Base-by-base conservation (phyloP, 2,888 invertebrate genomes). In the Rhamphomyia laevipes region DNA sequence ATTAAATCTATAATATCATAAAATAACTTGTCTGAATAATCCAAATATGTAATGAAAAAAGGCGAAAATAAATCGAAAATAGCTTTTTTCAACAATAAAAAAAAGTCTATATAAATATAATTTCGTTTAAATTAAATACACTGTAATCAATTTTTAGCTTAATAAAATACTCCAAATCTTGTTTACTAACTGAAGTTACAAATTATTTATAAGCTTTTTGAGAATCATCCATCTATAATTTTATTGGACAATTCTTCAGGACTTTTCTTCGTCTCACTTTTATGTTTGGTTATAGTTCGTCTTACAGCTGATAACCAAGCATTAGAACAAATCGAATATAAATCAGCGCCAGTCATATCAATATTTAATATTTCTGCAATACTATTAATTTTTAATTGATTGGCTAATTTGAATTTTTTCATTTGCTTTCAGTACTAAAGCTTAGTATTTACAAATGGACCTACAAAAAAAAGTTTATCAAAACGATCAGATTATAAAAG, bases 401-500 rank as follows among this genome's bases (percentile, higher is more conserved):
- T 66, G 0, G 72, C 73, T 35, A 94, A 63, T 10, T 74, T 74
- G 62, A 89, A 86, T 55, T 81, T 84, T 61, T 82, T 76, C 0
- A 87, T 87, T 21, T 94, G 97, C 94, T 53, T 78, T 74, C 5
- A 97, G 70, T 13, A 97, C 90, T 23, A 84, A 80, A 1, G 84
- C 72, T 68, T 93, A 89, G 38, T 62, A 45, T 87, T 87, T 13
- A 77, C 74, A 61, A 88, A 89, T 0, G 94, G 85, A 0, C 94
- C 93, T n/a, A 97, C 89, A 63, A 91, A 95, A 35, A 96, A 77
- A 53, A 93, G 74, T 66, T 94, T 94, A 71, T 97, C 97, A 65
- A 97, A 89, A 55, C 96, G 81, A 17, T 97, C 97, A 10, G 97
- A 97, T 37, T 97, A 76, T 37, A 97, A 73, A 1, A 99, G 73